Evolutionary conservation across 2,888 invertebrate species (phyloP), one percentile per base, ranked within the genome.

Genomic region (Apomyelois bistriatella): DNA sequence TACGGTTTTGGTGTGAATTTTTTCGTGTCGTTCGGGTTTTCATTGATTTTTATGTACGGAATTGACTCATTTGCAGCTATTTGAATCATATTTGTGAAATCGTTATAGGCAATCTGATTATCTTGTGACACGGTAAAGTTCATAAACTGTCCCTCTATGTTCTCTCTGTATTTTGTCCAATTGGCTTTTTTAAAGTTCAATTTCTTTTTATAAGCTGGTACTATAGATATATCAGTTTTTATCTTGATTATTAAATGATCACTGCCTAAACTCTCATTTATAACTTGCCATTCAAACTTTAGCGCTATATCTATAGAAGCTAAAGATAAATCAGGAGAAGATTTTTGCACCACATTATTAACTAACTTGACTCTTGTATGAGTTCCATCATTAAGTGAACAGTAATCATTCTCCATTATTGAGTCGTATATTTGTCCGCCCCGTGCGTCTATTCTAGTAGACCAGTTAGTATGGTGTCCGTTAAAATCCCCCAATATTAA

Each of bases 1-100:
- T 65, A 72, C 3, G 56, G 49, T 55, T 65, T 67, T 0, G 63
- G 62, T 0, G 1, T 46, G 54, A 68, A 67, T 9, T 40, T 40
- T 16, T 40, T 6, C 2, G 54, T 59, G 17, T 1, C 42, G 3
- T n/a, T 10, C 0, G 64, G 59, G 42, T 64, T 55, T n/a, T 42
- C 9, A 50, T 52, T 49, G 6, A 57, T 28, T 48, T 60, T 62
- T 28, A 55, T 51, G 5, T 8, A 30, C 0, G 64, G 62, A 15
- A 66, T 68, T 48, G 46, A 10, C 9, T 15, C 36, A 22, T 61
- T 52, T 0, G 63, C 65, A 0, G 61, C 53, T 1, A 9, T 40
- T 3, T 7, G 8, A 1, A 40, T 8, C 10, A 13, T 6, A n/a
- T 55, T 53, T 10, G 60, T 48, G 30, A 59, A 58, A 3, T 7